Conservation (phyloP, 2,888 invertebrate species). For the Yponomeuta malinellus region DNA sequence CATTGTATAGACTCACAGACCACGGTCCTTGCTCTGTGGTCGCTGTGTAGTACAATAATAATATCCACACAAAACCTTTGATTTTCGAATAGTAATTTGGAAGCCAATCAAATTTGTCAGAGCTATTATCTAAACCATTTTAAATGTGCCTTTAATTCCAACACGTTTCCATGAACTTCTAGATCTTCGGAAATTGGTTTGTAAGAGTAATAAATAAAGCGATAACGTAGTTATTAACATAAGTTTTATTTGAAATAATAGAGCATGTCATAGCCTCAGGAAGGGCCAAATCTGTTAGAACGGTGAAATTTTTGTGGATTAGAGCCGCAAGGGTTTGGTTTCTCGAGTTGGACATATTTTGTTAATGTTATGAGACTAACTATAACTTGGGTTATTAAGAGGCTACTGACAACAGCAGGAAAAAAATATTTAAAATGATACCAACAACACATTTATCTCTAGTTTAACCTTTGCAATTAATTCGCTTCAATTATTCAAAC, state of each 20-base stretch:
- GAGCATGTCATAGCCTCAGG: slow-evolving; percentile 54
- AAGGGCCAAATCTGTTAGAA: slow-evolving; percentile 6
- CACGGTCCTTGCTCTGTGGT: too few species aligned
- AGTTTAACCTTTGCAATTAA: too few species aligned
- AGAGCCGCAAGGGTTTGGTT: not conserved
- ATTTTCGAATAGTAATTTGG: not conserved
- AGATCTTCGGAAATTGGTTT: slow-evolving; percentile 6
- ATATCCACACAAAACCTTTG: too few species aligned
- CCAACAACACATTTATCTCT: too few species aligned
- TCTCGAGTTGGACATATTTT: not conserved
- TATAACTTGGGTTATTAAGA: too few species aligned
- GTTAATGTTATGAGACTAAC: too few species aligned
- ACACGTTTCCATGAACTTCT: not conserved
- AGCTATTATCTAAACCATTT: not conserved
- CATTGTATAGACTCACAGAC: too few species aligned
- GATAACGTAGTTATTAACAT: slow-evolving; percentile 47
- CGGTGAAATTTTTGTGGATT: not conserved
- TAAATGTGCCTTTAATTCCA: not conserved
- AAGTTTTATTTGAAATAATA: slow-evolving; percentile 33
- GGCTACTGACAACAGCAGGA: too few species aligned
- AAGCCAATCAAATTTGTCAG: slow-evolving; percentile 1
- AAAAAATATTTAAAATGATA: too few species aligned
- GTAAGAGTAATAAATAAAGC: slow-evolving; percentile 24
- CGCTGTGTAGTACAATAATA: too few species aligned
- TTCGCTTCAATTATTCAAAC: too few species aligned